These are phyloP conservation scores for Cydia fagiglandana DNA, from an alignment of 1,140 invertebrate species.

Conservation along the genomic window DNA sequence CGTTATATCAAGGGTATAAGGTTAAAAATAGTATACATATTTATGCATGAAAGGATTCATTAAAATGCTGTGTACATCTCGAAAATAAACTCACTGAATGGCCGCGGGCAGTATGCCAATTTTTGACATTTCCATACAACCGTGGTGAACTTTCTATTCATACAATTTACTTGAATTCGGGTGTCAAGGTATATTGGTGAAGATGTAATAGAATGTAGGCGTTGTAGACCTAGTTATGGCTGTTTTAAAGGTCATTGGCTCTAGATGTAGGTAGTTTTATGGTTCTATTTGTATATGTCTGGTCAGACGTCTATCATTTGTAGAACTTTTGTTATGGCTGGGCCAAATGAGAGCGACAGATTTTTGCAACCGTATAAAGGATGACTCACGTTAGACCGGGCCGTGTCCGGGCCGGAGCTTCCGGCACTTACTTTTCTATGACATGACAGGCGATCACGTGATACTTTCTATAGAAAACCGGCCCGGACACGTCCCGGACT, in stretches of 20 bases:
- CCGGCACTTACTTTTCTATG: too few species aligned
- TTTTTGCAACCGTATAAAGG: too few species aligned
- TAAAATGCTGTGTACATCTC: conserved; percentile 63
- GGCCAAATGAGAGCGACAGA: too few species aligned
- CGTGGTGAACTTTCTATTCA: background rate
- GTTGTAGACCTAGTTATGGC: background rate
- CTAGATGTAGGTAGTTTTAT: conserved; percentile 21
- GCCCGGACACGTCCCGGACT: too few species aligned
- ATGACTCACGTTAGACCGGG: too few species aligned
- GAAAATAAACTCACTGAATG: conserved; percentile 56
- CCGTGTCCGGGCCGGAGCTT: too few species aligned
- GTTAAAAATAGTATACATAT: background rate
- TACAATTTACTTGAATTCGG: background rate
- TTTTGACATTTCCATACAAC: conserved; percentile 51
- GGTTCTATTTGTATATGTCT: conserved; percentile 6
- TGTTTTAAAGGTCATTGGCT: conserved; percentile 37
- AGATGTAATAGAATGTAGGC: conserved; percentile 11
- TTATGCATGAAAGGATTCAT: conserved; percentile 44
- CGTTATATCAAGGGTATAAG: background rate
- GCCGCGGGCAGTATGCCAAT: conserved; percentile 59
- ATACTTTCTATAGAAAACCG: too few species aligned
- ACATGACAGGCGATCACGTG: too few species aligned
- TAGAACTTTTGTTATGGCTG: background rate
- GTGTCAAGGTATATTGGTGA: conserved; percentile 43
- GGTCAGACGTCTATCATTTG: conserved; percentile 1